Conservation (phyloP, 2,113 vertebrate species). For the Notiomystis cincta region DNA sequence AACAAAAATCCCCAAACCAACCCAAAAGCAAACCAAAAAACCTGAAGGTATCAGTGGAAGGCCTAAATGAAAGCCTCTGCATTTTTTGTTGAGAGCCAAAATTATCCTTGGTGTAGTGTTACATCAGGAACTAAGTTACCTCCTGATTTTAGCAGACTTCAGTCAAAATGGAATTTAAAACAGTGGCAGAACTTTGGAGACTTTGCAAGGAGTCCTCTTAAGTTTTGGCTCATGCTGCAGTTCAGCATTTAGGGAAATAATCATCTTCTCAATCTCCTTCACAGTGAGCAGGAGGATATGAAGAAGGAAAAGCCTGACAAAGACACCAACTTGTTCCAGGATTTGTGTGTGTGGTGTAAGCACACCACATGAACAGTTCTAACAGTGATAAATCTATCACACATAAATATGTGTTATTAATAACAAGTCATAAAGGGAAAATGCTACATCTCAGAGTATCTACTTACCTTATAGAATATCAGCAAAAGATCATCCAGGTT, state of each 20-base stretch:
- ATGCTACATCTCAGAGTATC: not conserved
- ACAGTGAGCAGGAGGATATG: not conserved
- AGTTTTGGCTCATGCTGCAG: not conserved
- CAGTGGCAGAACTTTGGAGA: not conserved
- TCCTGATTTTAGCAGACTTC: not conserved
- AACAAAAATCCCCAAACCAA: not conserved
- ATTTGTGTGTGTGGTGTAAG: not conserved
- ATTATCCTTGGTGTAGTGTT: not conserved
- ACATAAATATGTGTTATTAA: not conserved
- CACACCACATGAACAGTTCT: not conserved
- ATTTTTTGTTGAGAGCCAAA: not conserved
- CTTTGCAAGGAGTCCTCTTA: not conserved
- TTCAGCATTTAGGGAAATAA: not conserved
- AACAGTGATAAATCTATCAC: not conserved
- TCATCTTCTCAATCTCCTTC: not conserved
- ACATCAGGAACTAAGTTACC: not conserved
- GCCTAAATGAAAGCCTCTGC: not conserved
- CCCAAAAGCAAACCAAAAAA: not conserved
- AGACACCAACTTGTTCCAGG: not conserved
- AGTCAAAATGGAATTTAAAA: not conserved
- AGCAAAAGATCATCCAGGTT: conserved; percentile 92
- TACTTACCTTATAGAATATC: conserved; percentile 94
- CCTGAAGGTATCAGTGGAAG: not conserved
- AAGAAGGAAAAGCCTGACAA: not conserved
- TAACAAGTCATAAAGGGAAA: not conserved